These are phyloP conservation scores for Eubasilissa regina DNA, from an alignment of 1,140 invertebrate species.

Conservation along the genomic window DNA sequence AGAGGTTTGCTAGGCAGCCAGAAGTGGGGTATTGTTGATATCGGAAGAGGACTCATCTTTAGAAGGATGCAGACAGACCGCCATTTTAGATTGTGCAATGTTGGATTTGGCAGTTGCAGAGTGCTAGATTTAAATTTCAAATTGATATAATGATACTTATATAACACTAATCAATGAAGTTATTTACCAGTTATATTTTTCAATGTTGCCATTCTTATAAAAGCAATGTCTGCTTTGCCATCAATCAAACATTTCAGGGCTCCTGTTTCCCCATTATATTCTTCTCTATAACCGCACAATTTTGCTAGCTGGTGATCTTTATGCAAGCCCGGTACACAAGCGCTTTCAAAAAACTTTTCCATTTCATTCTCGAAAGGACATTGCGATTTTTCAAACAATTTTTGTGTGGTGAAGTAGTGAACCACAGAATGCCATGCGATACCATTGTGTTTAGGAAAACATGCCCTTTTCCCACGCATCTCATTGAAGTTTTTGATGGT, in stretches of 20 bases:
- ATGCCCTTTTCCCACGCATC: conserved; percentile 79
- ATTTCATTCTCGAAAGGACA: conserved; percentile 69
- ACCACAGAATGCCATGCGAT: conserved; percentile 77
- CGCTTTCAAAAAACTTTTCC: conserved; percentile 76
- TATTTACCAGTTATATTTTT: conserved; percentile 74
- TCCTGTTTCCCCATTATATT: conserved; percentile 73
- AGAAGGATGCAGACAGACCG: no score
- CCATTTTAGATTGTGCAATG: no score
- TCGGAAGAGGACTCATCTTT: no score
- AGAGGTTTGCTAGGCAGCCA: no score
- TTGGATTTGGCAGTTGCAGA: no score
- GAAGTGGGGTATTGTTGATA: no score
- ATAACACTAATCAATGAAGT: no score
- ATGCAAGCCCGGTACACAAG: conserved; percentile 74
- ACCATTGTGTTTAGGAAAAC: conserved; percentile 79
- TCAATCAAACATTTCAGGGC: conserved; percentile 88
- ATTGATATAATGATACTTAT: no score
- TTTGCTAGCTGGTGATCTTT: conserved; percentile 43
- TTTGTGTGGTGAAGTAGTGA: conserved; percentile 72
- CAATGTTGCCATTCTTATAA: conserved; percentile 82
- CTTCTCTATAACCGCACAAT: conserved; percentile 61
- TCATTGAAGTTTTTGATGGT: conserved; percentile 75
- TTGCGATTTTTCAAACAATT: conserved; percentile 63
- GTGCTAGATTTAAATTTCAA: no score
- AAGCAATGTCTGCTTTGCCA: conserved; percentile 87